Evolutionary conservation across 1,140 invertebrate genomes (phyloP), one percentile per base, ranked within the genome.

Genomic region (Dinothrombium tinctorium): DNA sequence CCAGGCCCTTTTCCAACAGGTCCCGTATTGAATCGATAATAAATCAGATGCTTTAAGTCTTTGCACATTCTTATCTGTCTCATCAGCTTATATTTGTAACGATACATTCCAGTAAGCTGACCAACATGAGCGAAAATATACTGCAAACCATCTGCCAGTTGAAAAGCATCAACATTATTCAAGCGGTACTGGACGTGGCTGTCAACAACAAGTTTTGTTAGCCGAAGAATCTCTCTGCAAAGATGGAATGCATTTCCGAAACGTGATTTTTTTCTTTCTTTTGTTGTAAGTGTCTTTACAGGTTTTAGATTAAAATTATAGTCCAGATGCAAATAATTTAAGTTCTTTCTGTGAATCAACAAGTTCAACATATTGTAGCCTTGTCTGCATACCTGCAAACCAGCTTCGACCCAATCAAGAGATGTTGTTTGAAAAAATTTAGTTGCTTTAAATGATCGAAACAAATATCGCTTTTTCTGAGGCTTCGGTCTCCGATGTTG

Each of bases 221-320:
- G 61, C 15, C 92, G 71, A 4, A 99, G 64, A 53, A 99, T 98
- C 66, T 99, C 94, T 50, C 94, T 74, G 58, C 92, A 98, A 51
- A 99, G 68, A 65, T 99, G 94, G 64, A 99, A 99, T 44, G 94
- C 89, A 71, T 99, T 99, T 61, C 92, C 94, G 59, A 99, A 99
- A 41, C 94, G 68, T 8, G 90, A 96, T 55, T 99, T 99, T 62
- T 99, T 99, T 59, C 94, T 72, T 56, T 99, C 92, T 56, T 96
- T 96, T 0, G 94, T 99, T 0, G 94, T 99, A 24, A 99, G 64
- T 0, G 94, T 99, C 59, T 99, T 99, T 0, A 99, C 92, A 0
- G 94, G 94, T 59, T 99, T 99, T 55, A 99, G 67, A 59, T 99
- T 99, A 56, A 99, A 99, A 61, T 99, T 99, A 57, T 98, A 99